Evolutionary conservation across 2,888 invertebrate genomes (phyloP), one percentile per base, ranked within the genome.

Genomic region (Petrophora chlorosata): DNA sequence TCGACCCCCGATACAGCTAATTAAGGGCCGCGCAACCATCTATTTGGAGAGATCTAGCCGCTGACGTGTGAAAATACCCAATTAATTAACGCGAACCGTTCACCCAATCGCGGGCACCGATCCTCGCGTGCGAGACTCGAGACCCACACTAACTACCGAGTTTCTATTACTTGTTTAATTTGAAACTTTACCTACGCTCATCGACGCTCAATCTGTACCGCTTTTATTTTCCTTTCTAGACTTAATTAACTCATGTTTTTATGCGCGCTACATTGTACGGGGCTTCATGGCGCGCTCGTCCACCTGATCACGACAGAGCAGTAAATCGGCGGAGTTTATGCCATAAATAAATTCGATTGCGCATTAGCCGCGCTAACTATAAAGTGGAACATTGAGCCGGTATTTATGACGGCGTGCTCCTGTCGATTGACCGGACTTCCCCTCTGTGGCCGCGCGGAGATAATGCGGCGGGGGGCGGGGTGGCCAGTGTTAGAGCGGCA

Each of bases 21-120:
- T 90, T 86, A 90, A 89, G 86, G 87, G 77, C 82, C 85, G 73
- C 73, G 76, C 79, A 76, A 81, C 84, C 89, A 90, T 90, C 90
- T 89, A 88, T 87, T 90, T 85, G 87, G 86, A 79, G 74, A 85
- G 90, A 90, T 90, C 86, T 86, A 79, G 79, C 80, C 78, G 79
- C 72, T 89, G 90, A 90, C 90, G 90, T 90, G 90, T 90, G 90
- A 90, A 90, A 90, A 90, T 87, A 88, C 79, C 90, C 90, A 90
- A 90, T 90, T 90, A 90, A 90, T 90, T 90, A 90, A 83, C 85
- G 85, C 82, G 82, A 76, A 82, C 83, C 83, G 74, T 70, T 74
- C 69, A 61, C 73, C 65, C 68, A 70, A 79, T 78, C 76, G 66
- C 68, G 66, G 81, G 67, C 82, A 79, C 79, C 80, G 80, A 74